Conservation (phyloP, 2,797 vertebrate genomes). For the Trachurus trachurus region DNA sequence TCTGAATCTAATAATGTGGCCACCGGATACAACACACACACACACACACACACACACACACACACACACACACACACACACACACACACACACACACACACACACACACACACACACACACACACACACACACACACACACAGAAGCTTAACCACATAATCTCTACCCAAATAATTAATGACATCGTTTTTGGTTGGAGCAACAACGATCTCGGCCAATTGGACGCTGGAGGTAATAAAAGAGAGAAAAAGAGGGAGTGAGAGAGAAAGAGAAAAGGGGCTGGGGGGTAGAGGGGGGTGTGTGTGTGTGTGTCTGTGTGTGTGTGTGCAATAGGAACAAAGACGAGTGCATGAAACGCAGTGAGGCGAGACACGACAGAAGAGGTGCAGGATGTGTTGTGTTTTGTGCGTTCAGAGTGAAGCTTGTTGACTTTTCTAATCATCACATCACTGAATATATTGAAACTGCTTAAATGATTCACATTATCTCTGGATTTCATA, state of each 20-base stretch:
- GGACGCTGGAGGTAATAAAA: constrained; percentile 58
- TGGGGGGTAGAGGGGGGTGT: too few species aligned
- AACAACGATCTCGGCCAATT: constrained; percentile 52
- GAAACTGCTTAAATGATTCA: background rate
- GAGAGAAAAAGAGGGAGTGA: constrained; percentile 2
- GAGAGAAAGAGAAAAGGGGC: constrained; percentile 10
- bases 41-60: constrained; percentile 36
- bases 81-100: constrained; percentile 29
- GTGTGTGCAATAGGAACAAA: constrained; percentile 49
- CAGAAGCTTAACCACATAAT: constrained; percentile 72
- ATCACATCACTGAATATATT: background rate
- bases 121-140: constrained; percentile 34
- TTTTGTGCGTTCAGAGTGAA: background rate
- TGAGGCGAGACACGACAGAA: constrained; percentile 19
- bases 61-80: constrained; percentile 25
- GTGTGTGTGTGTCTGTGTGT: too few species aligned
- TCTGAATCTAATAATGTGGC: constrained; percentile 65
- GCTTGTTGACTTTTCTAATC: background rate
- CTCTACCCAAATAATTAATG: constrained; percentile 80
- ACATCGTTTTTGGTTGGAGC: constrained; percentile 67
- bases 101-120: constrained; percentile 28
- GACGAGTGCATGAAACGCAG: constrained; percentile 25
- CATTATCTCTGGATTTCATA: background rate
- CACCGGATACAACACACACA: constrained; percentile 40
- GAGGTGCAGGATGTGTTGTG: background rate